phyloP scores from a whole-genome alignment of 2,797 vertebrate species.

The Echeneis naucrates region DNA sequence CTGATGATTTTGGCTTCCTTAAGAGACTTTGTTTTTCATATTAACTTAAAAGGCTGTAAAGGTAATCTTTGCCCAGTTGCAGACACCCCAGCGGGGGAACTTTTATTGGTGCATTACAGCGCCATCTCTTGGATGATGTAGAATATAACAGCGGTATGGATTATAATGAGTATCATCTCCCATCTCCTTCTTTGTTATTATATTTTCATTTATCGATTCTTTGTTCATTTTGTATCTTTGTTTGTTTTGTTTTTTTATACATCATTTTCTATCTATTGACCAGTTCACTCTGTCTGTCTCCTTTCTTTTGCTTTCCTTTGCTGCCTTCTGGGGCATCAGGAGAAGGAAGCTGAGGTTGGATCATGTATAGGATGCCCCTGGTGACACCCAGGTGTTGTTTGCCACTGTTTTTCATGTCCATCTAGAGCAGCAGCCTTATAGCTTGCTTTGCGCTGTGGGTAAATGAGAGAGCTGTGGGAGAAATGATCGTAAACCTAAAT shows the following conservation, averaged over 20 bases:
- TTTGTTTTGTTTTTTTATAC: not conserved
- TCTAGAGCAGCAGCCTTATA: constrained; percentile 55
- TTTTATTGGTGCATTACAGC: constrained; percentile 40
- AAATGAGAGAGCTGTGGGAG: constrained; percentile 38
- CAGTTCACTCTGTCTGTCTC: constrained; percentile 44
- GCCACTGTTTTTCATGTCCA: constrained; percentile 34
- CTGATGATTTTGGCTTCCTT: not conserved
- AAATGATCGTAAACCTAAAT: constrained; percentile 28
- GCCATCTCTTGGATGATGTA: constrained; percentile 65
- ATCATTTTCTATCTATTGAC: constrained; percentile 17
- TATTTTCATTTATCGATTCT: constrained; percentile 20
- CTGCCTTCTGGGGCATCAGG: constrained; percentile 59
- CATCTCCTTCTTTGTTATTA: not conserved
- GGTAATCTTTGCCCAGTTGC: not conserved
- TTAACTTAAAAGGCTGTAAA: not conserved
- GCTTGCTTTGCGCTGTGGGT: constrained; percentile 36
- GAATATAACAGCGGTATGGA: constrained; percentile 6
- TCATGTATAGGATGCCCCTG: constrained; percentile 80
- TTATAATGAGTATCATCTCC: not conserved
- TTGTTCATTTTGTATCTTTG: constrained; percentile 48
- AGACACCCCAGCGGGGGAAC: not conserved
- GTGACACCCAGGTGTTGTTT: constrained; percentile 80
- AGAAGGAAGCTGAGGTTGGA: constrained; percentile 73
- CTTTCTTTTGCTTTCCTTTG: constrained; percentile 50
- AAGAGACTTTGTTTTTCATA: not conserved